Conservation (phyloP, 2,888 invertebrate species). For the Eilema griseolum region DNA sequence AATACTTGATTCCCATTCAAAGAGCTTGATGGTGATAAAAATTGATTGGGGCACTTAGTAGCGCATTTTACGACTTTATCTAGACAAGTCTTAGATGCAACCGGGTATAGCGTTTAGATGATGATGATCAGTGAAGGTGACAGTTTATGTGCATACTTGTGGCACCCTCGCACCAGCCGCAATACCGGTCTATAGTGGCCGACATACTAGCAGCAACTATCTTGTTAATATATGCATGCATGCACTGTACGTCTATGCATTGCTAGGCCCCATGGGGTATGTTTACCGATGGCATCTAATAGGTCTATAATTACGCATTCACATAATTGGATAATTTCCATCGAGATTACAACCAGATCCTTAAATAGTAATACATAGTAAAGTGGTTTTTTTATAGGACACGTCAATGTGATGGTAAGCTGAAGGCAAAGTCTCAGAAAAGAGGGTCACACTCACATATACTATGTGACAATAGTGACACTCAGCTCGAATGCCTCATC, state of each 20-base stretch:
- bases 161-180: not conserved
- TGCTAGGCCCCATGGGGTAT: not conserved
- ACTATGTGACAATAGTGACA: no score
- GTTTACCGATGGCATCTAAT: slow-evolving; percentile 7
- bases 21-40: no score
- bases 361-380: not conserved
- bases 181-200: not conserved
- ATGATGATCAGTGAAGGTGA: not conserved
- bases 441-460: no score
- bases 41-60: no score
- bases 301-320: slow-evolving; percentile 5
- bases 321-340: slow-evolving; percentile 16
- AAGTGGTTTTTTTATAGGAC: not conserved
- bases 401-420: no score
- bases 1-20: no score
- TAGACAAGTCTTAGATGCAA: not conserved
- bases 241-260: not conserved
- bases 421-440: no score
- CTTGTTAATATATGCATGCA: not conserved
- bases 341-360: not conserved
- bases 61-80: not conserved
- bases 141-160: not conserved
- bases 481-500: no score
- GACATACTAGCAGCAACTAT: not conserved
- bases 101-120: not conserved